Conservation (phyloP, 2,113 vertebrate species). For the Nettapus auritus region DNA sequence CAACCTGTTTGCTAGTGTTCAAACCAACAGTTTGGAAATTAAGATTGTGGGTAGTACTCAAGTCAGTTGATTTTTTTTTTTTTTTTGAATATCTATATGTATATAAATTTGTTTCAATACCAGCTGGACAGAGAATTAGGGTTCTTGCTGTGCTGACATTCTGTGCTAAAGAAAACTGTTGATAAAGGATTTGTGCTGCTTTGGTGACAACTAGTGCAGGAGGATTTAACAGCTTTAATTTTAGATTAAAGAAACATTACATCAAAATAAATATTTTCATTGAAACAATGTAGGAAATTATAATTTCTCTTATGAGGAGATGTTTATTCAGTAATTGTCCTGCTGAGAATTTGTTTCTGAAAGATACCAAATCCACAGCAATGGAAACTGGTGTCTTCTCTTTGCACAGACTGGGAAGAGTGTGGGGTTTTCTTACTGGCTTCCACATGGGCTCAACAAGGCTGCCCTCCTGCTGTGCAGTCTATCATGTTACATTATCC, state of each 20-base stretch:
- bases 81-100: background rate
- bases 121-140: background rate
- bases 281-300: background rate
- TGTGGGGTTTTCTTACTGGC: background rate
- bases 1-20: background rate
- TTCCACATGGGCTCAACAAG: background rate
- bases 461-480: background rate
- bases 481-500: background rate
- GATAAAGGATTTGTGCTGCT: background rate
- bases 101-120: background rate
- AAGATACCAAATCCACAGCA: background rate
- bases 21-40: background rate
- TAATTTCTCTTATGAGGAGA: background rate
- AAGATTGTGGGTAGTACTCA: background rate
- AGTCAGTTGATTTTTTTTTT: background rate
- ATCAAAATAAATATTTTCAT: slow-evolving; percentile 33
- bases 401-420: background rate
- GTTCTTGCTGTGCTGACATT: background rate
- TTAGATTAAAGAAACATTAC: slow-evolving; percentile 28
- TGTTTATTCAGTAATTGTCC: background rate
- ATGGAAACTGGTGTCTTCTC: background rate
- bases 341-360: background rate
- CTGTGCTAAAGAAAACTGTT: slow-evolving; percentile 12
- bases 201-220: background rate
- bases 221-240: slow-evolving; percentile 53